Evolutionary conservation across 2,888 invertebrate species (phyloP), one percentile per base, ranked within the genome.

Genomic region (Drosophila infuscata): DNA sequence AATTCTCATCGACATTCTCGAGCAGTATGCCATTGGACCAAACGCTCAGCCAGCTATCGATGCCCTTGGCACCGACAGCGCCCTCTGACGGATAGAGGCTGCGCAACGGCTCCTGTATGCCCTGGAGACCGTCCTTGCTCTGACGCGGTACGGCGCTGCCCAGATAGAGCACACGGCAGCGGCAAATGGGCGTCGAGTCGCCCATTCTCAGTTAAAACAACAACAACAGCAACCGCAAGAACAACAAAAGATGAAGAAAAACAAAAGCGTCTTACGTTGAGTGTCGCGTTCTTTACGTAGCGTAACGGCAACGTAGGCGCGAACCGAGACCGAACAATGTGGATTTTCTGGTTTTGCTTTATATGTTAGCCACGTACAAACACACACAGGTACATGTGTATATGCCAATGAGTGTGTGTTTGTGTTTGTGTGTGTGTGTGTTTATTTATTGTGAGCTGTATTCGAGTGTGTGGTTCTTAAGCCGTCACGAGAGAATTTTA

Each of bases 131-230:
- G 92, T 99, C 99, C 93, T 99, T 99, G 92, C 98, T 98, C 92
- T 98, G 97, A 91, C 99, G 98, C 36, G 99, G 98, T 89, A 99
- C 99, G 32, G 98, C 97, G 87, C 98, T 98, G 84, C 99, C 99
- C 89, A 99, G 95, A 94, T 99, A 99, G 70, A 99, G 95, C 63
- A 99, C 99, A 78, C 98, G 96, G 94, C 99, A 99, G 89, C 98
- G 96, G 94, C 99, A 98, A 91, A 98, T 98, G 92, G 98, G 99
- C 91, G 97, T 98, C 91, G 98, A 97, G 92, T 96, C 96, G 66
- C 95, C 94, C 94, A 95, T 95, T 74, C 70, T 88, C 15, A 58
- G 17, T 30, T 46, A 65, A 43, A 72, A 56, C 64, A 53, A 38
- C 57, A 59, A 53, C 65, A 52, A 60, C 52, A 33, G 11, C 56